Base-by-base conservation (phyloP, 1,140 invertebrate species). In the Dinothrombium tinctorium region DNA sequence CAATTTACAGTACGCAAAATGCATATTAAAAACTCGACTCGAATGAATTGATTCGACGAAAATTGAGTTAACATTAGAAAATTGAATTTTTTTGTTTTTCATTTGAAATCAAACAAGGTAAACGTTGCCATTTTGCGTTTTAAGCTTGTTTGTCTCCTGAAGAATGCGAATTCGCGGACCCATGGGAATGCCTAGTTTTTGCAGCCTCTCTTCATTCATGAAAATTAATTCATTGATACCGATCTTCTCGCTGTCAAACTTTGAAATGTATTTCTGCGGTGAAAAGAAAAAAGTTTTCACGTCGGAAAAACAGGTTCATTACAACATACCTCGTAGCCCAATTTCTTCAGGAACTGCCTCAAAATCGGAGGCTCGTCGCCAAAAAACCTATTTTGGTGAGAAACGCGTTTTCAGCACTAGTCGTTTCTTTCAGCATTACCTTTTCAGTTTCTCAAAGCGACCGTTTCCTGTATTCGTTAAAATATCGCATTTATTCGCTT, bases 181-280 rank as follows among this genome's bases (percentile, higher is more conserved):
- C 50, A 89, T 63, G 1, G 83, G 83, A 15, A 89, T 73, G 3
- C 83, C 82, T 52, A 92, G 71, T 43, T 81, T 81, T 48, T 83
- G 70, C 9, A 92, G 60, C 24, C 77, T 67, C 45, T 89, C 82
- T 55, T 90, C 84, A 4, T 74, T 81, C 47, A 90, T 62, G 60
- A 86, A 89, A 2, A 82, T 82, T 33, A 90, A 62, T 58, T 90
- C 84, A 22, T 84, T 74, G 60, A 89, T 78, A 9, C 82, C 82
- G 20, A 89, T 78, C 50, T 77, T 74, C 57, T 89, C 82, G 43
- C 74, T 73, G 52, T 87, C 80, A 50, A 90, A 76, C 23, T 75
- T 65, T 0, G 60, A 62, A 6, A 77, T 77, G 55, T 86, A 90
- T 75, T 83, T 86, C 81, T 89, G 60, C 14, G 63, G 65, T 53